Evolutionary conservation across 1,140 invertebrate species (phyloP), one percentile per base, ranked within the genome.

Genomic region (Asobara japonica): DNA sequence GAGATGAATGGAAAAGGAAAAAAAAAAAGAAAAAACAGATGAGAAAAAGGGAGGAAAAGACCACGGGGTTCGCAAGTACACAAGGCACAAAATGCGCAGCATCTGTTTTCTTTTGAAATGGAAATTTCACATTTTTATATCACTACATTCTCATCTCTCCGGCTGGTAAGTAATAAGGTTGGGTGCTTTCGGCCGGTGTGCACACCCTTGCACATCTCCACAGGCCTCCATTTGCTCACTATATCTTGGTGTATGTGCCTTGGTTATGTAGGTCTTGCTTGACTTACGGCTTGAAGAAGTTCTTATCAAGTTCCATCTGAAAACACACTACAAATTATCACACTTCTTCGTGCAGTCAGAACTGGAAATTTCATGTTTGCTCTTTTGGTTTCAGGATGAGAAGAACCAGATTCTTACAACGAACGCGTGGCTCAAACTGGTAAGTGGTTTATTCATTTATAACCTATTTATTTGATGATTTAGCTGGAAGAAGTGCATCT

Each of bases 341-440:
- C 13, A 56, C 10, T 16, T n/a, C 3, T 18, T 22, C 7, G 48
- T 2, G 25, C 2, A 56, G 3, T 4, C n/a, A 56, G 10, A n/a
- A 13, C 36, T 13, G 2, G 36, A 4, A 16, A 22, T 62, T 69
- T 29, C 38, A 36, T 67, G 27, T 65, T 38, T 45, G 22, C 64
- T 70, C 69, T 73, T 80, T 73, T 77, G 31, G 69, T 84, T 87
- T 30, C 84, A 94, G 92, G 93, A 94, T 83, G 93, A 94, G 85
- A 94, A 94, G 83, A 94, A 94, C 91, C 96, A 98, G 91, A 96
- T 97, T 87, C 91, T 98, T 84, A 96, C 95, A 83, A 97, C 96
- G 88, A 97, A 97, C 90, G 94, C 96, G 86, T 98, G 96, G 96
- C 92, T 97, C 81, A 96, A 97, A 90, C 92, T 97, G 94, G 96